Evolutionary conservation across 2,888 invertebrate species (phyloP), one percentile per base, ranked within the genome.

Genomic region (Thalpophila matura): DNA sequence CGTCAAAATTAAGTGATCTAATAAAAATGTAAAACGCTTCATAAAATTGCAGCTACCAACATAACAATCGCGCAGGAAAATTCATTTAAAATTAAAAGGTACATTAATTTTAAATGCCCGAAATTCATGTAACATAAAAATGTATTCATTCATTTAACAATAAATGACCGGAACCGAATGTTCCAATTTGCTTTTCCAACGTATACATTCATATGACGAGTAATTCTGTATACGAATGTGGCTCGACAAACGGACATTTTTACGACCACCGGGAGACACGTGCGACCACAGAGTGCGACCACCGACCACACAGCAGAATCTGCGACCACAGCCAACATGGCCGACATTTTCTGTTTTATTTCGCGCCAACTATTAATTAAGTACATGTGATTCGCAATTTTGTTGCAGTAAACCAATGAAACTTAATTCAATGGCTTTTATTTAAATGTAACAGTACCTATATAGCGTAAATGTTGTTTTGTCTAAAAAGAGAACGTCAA

Each of bases 161-260:
- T 72, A 58, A 76, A 67, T 59, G 61, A 54, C 50, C 57, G 65
- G 56, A 63, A 66, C 29, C 31, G 49, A 62, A 60, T 54, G 46
- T 29, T 40, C 56, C 68, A 65, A 73, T 69, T 77, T 60, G 42
- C 43, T 74, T 67, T 56, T 58, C 37, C 26, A 51, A 59, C 51
- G 24, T 55, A 37, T 50, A 16, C n/a, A 61, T 65, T 54, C 7
- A 14, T 60, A 31, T 62, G 59, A 51, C 29, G 27, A 27, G 37
- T 47, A 10, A 37, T 26, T 22, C 16, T 49, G 35, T 63, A 22
- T 33, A 16, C 27, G 24, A 58, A 43, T 69, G 54, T 56, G 50
- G 65, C 29, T 20, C 26, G 24, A 66, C 68, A 61, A 63, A 61
- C 76, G 58, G 61, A 63, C 54, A 60, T 59, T 78, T 55, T 58